Conservation (phyloP, 2,797 vertebrate genomes). For the Gallinago stenura region DNA sequence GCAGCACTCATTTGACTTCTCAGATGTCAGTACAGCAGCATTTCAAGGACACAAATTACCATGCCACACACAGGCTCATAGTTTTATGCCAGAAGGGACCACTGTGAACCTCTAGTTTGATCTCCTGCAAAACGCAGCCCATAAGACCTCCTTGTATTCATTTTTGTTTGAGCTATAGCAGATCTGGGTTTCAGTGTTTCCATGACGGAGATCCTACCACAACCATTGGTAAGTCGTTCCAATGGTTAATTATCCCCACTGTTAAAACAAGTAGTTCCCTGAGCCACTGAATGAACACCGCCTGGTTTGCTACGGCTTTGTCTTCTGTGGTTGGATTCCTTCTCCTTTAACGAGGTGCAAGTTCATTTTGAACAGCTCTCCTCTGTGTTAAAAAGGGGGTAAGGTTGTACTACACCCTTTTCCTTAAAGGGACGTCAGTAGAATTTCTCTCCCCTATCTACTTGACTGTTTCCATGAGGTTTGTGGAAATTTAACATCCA, state of each 20-base stretch:
- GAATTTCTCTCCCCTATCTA: neutral
- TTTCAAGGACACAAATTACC: neutral
- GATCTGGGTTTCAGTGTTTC: neutral
- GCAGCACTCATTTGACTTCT: neutral
- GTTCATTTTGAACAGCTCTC: neutral
- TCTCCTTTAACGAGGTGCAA: neutral
- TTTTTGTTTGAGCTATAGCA: neutral
- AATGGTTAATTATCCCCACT: neutral
- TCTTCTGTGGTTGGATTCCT: constrained; percentile 13
- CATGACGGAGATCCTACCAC: neutral
- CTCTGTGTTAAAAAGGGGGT: neutral
- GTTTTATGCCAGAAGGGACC: neutral
- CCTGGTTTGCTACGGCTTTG: neutral
- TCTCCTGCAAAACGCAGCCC: neutral
- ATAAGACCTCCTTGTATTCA: neutral
- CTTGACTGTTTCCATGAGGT: neutral
- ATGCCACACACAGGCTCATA: neutral
- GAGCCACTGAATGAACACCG: neutral
- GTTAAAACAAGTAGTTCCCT: constrained; percentile 2
- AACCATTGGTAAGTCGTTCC: neutral
- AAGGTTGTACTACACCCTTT: accelerated
- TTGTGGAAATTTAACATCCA: neutral
- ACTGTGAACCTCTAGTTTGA: neutral
- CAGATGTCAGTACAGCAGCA: neutral
- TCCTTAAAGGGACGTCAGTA: neutral